These are phyloP conservation scores for Drosophila kohkoa DNA, from an alignment of 1,140 invertebrate species.

Conservation along the genomic window DNA sequence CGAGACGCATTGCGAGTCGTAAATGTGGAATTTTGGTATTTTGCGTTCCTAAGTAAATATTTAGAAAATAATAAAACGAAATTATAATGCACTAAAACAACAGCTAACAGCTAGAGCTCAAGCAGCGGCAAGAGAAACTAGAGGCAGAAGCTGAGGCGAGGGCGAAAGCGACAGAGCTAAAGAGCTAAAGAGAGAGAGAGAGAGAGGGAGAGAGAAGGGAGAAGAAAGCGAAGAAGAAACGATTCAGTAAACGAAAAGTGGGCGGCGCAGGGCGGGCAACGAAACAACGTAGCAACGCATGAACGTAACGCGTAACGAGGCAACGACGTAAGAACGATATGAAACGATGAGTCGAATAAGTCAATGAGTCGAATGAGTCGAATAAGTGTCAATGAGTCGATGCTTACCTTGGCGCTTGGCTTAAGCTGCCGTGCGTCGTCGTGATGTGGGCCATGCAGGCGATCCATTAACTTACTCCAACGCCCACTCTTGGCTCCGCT, in stretches of 20 bases:
- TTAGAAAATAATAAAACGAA: slow-evolving; percentile 76
- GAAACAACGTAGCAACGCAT: not conserved
- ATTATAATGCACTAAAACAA: slow-evolving; percentile 59
- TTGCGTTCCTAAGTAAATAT: slow-evolving; percentile 66
- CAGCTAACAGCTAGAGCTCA: not conserved
- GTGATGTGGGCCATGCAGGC: slow-evolving; percentile 83
- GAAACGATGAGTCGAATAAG: no score
- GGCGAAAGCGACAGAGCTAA: slow-evolving; percentile 19
- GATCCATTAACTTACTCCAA: slow-evolving; percentile 78
- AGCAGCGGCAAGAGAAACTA: slow-evolving; percentile 8
- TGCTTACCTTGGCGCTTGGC: slow-evolving; percentile 84
- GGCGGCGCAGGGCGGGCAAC: not conserved
- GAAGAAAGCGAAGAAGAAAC: not conserved
- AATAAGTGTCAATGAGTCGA: not conserved
- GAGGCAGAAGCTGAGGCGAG: slow-evolving; percentile 22
- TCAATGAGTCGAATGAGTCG: no score
- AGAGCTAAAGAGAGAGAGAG: not conserved
- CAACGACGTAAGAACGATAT: not conserved
- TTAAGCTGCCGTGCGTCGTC: slow-evolving; percentile 84
- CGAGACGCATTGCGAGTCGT: slow-evolving; percentile 41
- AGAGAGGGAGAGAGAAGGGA: no score
- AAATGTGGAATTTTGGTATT: slow-evolving; percentile 58
- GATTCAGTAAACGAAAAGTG: not conserved
- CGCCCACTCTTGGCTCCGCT: slow-evolving; percentile 26
- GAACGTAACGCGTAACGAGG: no score